Evolutionary conservation across 2,797 vertebrate species (phyloP).

Genomic region (Tinamus major): DNA sequence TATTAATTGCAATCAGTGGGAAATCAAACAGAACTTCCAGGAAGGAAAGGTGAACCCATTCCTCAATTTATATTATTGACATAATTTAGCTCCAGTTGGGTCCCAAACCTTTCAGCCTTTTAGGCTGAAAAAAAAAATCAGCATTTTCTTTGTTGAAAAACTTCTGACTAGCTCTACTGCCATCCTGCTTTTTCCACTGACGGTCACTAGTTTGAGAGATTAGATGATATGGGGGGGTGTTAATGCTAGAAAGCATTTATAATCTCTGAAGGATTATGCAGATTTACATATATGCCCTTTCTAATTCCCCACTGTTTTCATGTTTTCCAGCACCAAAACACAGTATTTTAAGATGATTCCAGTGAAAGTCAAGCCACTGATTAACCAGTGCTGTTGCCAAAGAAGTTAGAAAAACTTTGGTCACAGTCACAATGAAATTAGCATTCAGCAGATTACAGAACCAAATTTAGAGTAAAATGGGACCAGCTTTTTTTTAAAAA

Average conservation of each 20-base stretch:
- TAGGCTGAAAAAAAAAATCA: not conserved
- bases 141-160: slow-evolving; percentile 4
- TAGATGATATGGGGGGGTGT: not conserved
- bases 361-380: not conserved
- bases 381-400: not conserved
- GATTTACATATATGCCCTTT: not conserved
- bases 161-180: not conserved
- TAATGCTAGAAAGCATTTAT: not conserved
- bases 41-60: slow-evolving; percentile 20
- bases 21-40: not conserved
- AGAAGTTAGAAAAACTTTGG: not conserved
- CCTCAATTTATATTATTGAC: not conserved
- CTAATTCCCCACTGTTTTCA: not conserved
- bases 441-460: not conserved
- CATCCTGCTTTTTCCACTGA: not conserved
- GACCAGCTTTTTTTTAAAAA: not conserved
- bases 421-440: not conserved
- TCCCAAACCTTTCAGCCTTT: not conserved
- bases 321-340: not conserved
- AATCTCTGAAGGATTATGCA: not conserved
- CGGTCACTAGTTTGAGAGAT: not conserved
- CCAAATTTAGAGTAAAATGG: not conserved
- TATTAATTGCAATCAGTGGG: not conserved
- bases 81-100: not conserved
- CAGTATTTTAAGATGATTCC: not conserved